Base-by-base conservation (phyloP, 2,888 invertebrate species). In the Agelastica alni region DNA sequence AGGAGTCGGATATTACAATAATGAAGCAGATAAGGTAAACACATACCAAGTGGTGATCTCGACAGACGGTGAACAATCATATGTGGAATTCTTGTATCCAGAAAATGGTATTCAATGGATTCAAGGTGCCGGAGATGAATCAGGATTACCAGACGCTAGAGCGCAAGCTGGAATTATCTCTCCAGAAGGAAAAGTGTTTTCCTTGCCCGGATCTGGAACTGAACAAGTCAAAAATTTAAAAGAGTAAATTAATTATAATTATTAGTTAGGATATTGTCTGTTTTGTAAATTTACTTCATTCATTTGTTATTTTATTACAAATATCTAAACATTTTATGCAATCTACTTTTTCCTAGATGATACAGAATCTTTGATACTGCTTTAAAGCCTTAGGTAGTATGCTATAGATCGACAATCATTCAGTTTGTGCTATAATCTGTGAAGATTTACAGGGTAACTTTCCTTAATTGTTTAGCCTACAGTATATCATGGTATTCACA, bases 161-260 rank as follows among this genome's bases (percentile, higher is more conserved):
- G 96, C 94, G 1, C 97, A 98, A 78, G 94, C 90, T 45, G 97
- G 96, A 2, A 89, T 98, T 66, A 86, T 93, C 59, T 84, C 92
- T 1, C 89, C 89, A 58, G 92, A 93, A 72, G 91, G 91, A 31
- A 83, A 88, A 53, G 79, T 85, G 49, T 86, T 85, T 68, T 83
- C 84, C 2, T 79, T 97, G 13, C 86, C 88, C 55, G 93, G 93
- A 48, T 96, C 96, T 9, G 97, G 96, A 34, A 92, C 91, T n/a
- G 92, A 93, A 73, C 90, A 91, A 77, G 87, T 92, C 60, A 81
- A 84, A 64, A 87, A 89, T 73, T 81, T 93, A 59, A 84, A 88
- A 77, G 88, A 84, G 93, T 93, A 80, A 73, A 78, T 56, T n/a
- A n/a, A n/a, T n/a, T n/a, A n/a, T n/a, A n/a, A n/a, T n/a, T n/a